Evolutionary conservation across 2,113 vertebrate species (phyloP).

Genomic region (Melanostigma gelatinosum): DNA sequence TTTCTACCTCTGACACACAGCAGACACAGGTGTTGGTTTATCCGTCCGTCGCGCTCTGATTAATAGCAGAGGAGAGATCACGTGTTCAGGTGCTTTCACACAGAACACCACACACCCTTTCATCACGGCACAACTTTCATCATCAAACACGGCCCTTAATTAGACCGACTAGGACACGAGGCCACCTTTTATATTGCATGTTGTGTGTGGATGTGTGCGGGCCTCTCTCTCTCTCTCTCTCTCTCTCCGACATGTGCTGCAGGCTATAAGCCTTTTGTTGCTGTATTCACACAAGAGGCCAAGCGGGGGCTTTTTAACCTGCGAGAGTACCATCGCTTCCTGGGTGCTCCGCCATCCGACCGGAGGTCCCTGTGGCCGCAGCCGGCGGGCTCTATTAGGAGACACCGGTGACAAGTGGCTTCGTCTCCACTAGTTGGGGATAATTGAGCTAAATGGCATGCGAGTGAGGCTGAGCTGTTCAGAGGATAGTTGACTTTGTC

Average conservation of each 20-base stretch:
- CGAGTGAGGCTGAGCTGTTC: constrained; percentile 50
- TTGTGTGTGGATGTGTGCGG: constrained; percentile 16
- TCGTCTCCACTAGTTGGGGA: constrained; percentile 21
- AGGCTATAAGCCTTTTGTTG: constrained; percentile 33
- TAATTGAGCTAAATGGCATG: constrained; percentile 59
- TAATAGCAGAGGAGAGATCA: constrained; percentile 47
- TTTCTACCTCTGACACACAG: not conserved
- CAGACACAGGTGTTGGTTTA: constrained; percentile 54
- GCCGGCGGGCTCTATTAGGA: constrained; percentile 54
- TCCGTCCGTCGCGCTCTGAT: constrained; percentile 58
- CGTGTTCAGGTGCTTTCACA: constrained; percentile 54
- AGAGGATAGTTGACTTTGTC: constrained; percentile 58
- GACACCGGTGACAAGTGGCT: constrained; percentile 16
- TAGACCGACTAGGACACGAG: constrained; percentile 53
- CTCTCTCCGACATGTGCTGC: constrained; percentile 11
- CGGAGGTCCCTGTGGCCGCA: constrained; percentile 27
- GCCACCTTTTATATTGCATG: constrained; percentile 38
- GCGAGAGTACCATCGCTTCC: constrained; percentile 49
- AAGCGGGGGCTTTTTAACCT: constrained; percentile 28
- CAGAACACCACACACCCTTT: constrained; percentile 59
- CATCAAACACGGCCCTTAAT: constrained; percentile 76
- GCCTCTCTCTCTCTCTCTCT: not conserved
- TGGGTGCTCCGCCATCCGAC: constrained; percentile 28
- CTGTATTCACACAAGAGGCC: constrained; percentile 20
- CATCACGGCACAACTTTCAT: constrained; percentile 72